These are phyloP conservation scores for Tautogolabrus adspersus DNA, from an alignment of 2,113 vertebrate genomes.

Conservation along the genomic window DNA sequence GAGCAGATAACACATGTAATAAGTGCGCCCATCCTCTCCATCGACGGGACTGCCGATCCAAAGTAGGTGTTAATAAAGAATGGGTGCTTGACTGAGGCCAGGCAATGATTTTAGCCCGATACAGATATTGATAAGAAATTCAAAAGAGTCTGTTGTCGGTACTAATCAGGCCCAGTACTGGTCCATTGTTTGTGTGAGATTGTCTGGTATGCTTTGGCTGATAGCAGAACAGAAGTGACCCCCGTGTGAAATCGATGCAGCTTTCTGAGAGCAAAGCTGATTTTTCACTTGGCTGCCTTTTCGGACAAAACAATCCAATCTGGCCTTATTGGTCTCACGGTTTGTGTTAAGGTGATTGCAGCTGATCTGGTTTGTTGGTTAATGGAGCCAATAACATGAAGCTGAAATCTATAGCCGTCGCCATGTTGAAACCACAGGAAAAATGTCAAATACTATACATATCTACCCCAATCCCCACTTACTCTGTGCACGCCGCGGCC, in stretches of 20 bases:
- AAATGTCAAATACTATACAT: background rate
- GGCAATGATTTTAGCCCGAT: slow-evolving; percentile 60
- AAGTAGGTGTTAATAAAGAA: slow-evolving; percentile 61
- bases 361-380: slow-evolving; percentile 90
- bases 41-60: slow-evolving; percentile 52
- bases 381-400: slow-evolving; percentile 90
- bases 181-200: slow-evolving; percentile 56
- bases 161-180: slow-evolving; percentile 40
- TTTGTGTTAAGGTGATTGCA: slow-evolving; percentile 89
- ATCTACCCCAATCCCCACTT: no score
- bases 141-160: slow-evolving; percentile 55
- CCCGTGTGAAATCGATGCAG: slow-evolving; percentile 63
- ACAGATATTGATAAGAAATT: slow-evolving; percentile 69
- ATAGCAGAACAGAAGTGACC: slow-evolving; percentile 63
- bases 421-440: background rate
- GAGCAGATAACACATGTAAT: slow-evolving; percentile 67
- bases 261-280: slow-evolving; percentile 48
- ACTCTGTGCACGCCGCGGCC: no score
- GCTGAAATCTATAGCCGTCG: slow-evolving; percentile 1
- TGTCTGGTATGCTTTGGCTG: slow-evolving; percentile 43
- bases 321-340: slow-evolving; percentile 87
- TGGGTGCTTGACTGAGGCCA: slow-evolving; percentile 38
- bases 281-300: slow-evolving; percentile 68
- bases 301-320: slow-evolving; percentile 90
- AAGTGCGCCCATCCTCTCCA: slow-evolving; percentile 54